These are phyloP conservation scores for Hyposoter dolosus DNA, from an alignment of 2,888 invertebrate species.

Conservation along the genomic window DNA sequence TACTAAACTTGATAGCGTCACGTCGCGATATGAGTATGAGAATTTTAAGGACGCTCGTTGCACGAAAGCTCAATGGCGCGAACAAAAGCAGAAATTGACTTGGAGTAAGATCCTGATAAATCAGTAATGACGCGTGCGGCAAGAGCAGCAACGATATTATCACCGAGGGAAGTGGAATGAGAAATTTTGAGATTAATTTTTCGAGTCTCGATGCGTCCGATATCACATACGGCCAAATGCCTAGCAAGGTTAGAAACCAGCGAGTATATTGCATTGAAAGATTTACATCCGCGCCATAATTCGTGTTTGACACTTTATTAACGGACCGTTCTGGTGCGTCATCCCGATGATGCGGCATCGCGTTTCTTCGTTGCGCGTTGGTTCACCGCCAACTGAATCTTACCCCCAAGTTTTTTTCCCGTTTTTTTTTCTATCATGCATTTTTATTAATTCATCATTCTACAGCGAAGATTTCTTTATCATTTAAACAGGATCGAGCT, in stretches of 20 bases:
- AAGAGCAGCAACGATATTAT: conserved; percentile 36
- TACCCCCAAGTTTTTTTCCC: not conserved
- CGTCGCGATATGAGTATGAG: conserved; percentile 38
- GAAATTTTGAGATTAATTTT: conserved; percentile 28
- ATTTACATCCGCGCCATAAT: conserved; percentile 48
- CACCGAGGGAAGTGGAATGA: conserved; percentile 33
- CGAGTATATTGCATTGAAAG: conserved; percentile 57
- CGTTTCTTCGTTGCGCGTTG: not conserved
- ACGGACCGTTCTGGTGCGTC: not conserved
- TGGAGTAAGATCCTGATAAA: conserved; percentile 32
- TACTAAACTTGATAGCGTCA: conserved; percentile 59
- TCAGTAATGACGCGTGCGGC: conserved; percentile 22
- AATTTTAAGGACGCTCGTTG: conserved; percentile 55
- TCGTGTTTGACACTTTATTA: conserved; percentile 26
- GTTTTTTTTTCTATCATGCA: not conserved
- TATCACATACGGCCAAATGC: conserved; percentile 56
- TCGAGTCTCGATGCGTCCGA: conserved; percentile 39
- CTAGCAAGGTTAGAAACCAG: conserved; percentile 60
- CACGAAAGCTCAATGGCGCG: conserved; percentile 51
- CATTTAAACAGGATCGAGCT: not conserved
- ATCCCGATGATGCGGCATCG: conserved; percentile 10
- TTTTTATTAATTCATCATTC: not conserved
- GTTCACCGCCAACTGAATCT: not conserved
- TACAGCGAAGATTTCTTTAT: not conserved
- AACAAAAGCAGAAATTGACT: conserved; percentile 27